A percentile compares a stretch with the other conserved stretches of the same genome.
Conservation (phyloP, 2,888 invertebrate species). For the Rutpela maculata region DNA sequence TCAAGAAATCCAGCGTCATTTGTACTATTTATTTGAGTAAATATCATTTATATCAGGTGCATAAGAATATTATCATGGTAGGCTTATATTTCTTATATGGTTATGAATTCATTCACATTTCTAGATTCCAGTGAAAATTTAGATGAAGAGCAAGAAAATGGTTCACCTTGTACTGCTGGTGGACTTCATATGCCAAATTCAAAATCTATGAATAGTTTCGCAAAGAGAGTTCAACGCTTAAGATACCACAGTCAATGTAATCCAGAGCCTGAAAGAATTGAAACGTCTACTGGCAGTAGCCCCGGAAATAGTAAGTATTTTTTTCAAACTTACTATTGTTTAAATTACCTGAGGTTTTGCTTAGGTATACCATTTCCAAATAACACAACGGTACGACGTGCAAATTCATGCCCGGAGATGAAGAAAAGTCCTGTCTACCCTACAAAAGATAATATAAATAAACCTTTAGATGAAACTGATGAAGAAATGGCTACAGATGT, state of each 20-base stretch:
- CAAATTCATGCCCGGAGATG: slow-evolving; percentile 82
- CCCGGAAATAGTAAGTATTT: slow-evolving; percentile 69
- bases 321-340: slow-evolving; percentile 24
- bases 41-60: too few relatives aligned
- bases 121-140: slow-evolving; percentile 59
- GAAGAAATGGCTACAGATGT: slow-evolving; percentile 64
- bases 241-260: slow-evolving; percentile 81
- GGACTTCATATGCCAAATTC: slow-evolving; percentile 80
- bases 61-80: too few relatives aligned
- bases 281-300: slow-evolving; percentile 73
- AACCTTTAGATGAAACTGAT: slow-evolving; percentile 71
- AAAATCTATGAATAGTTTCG: slow-evolving; percentile 77
- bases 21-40: too few relatives aligned
- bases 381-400: slow-evolving; percentile 75
- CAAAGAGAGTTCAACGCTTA: slow-evolving; percentile 77
- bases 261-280: slow-evolving; percentile 71
- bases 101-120: slow-evolving; percentile 3
- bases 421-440: slow-evolving; percentile 70
- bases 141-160: slow-evolving; percentile 74
- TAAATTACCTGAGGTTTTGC: slow-evolving; percentile 16
- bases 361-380: slow-evolving; percentile 56
- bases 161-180: slow-evolving; percentile 77
- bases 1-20: too few relatives aligned
- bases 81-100: neutral
- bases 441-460: slow-evolving; percentile 65